Base-by-base conservation (phyloP, 2,113 vertebrate genomes). In the Cololabis saira region DNA sequence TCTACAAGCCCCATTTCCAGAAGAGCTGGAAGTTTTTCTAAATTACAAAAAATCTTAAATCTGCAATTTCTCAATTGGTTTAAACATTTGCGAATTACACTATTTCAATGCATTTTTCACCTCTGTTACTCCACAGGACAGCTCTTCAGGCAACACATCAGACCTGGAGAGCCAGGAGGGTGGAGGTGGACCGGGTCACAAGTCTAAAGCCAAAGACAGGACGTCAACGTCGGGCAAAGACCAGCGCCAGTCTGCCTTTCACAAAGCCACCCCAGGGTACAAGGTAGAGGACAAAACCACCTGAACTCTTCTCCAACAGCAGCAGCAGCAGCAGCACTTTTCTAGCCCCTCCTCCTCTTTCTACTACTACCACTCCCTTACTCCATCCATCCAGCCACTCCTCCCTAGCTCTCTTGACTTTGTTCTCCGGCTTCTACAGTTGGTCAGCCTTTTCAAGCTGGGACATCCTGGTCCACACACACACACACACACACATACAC, bases 281-380 rank as follows among this genome's bases (percentile, higher is more conserved):
- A 99, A 99, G 97, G 97, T 97, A 95, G 98, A 99, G 95, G 97
- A 98, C 92, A 98, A 98, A 96, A 97, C 95, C 93, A 96, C 95
- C 95, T 98, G 96, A 99, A 93, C 83, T 91, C 82, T 93, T 90
- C 90, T 93, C 90, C 93, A 91, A 92, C 93, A 89, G 74, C 89
- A 89, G 91, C 91, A 89, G 74, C 89, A 89, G 91, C 91, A 91
- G 84, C 90, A 92, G 87, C 89, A 93, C 91, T 90, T 91, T 91
- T 84, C 76, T 86, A 74, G 83, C 88, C 74, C 75, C 88, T 93
- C 91, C 91, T 91, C 82, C 82, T 80, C 74, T 65, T 91, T 82
- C 82, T 85, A 69, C 78, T 85, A 73, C 79, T 81, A 84, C 82
- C 81, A 87, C 73, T 84, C 79, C 83, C 78, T 87, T 82, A 85